Base-by-base conservation (phyloP, 64 coral and sea anemone genomes). In the Actinia equina region DNA sequence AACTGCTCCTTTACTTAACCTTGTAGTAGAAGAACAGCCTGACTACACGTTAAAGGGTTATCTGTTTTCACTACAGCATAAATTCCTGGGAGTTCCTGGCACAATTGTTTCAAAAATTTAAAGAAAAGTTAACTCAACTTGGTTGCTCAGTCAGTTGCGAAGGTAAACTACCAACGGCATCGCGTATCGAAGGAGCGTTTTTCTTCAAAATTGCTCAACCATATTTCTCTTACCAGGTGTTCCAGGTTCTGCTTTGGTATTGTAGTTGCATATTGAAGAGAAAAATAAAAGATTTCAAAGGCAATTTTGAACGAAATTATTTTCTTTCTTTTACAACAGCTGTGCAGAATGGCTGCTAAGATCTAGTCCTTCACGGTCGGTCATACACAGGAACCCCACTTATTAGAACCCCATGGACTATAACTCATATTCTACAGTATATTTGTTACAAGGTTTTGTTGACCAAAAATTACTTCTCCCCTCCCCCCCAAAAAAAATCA, bases 141-240 rank as follows among this genome's bases (percentile, higher is more conserved):
- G 62, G 55, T 57, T 46, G 27, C 44, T 79, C 77, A 79, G 30
- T 79, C 26, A 45, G 77, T 79, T 41, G 77, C 26, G 77, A 79
- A 46, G n/a, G 77, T 79, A 79, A 79, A 79, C 77, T 41, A 79
- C 26, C 16, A 5, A 8, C 77, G 17, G n/a, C 27, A 17, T 79
- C 0, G 27, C 77, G 77, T 79, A 79, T 43, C 77, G 17, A 79
- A 17, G 77, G 77, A 79, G 27, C 4, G 2, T 46, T 79, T 46
- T 43, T 44, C 77, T 9, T 17, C 10, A 10, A 79, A 79, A 77
- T 44, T 43, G 20, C 5, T 27, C 5, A 79, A 4, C 77, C 15
- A 43, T 5, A 44, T 43, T 79, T 19, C 27, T 43, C 6, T 14
- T 26, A 9, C 16, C 12, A 17, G 20, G 23, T 23, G n/a, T 25